Base-by-base conservation (phyloP, 2,797 vertebrate species). In the Phoebastria nigripes region DNA sequence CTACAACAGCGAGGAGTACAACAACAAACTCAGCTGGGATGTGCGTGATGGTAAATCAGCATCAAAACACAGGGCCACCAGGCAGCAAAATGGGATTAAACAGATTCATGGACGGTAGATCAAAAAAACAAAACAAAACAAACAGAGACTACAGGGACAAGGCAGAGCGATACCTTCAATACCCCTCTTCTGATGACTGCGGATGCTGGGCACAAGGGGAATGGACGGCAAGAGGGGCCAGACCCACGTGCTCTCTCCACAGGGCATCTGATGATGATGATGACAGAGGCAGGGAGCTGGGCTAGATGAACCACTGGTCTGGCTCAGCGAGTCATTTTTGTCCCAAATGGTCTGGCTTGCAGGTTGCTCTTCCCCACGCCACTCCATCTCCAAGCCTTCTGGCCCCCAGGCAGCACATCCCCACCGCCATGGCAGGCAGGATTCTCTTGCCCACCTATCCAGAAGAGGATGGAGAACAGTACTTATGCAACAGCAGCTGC, bases 401-500 rank as follows among this genome's bases (percentile, higher is more conserved):
- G 19, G 20, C 6, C 28, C n/a, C 9, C 18, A 21, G 54, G 15
- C n/a, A 83, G 49, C 5, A 0, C 37, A 84, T 6, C 31, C 31
- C 59, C 28, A 16, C 10, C 12, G 16, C 70, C 28, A 46, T 4
- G 33, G 24, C 46, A 80, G 55, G 52, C 42, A 39, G 37, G 58
- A 56, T 35, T 4, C 33, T 81, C 82, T 44, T 3, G 0, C 29
- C 21, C 8, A 1, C n/a, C 55, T 26, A 19, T 21, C 16, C 65
- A 46, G 56, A 29, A 39, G 46, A 65, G 56, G n/a, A 19, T 52
- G n/a, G 65, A 63, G 26, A 66, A 15, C 0, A 3, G 44, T 14
- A 51, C 58, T 65, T 35, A 8, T 0, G 2, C 1, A 1, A 9
- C 5, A 0, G 59, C 52, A 61, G 37, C 77, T 86, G 65, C 44